Evolutionary conservation across 2,113 vertebrate species (phyloP).

Genomic region (Typhlomys cinereus): DNA sequence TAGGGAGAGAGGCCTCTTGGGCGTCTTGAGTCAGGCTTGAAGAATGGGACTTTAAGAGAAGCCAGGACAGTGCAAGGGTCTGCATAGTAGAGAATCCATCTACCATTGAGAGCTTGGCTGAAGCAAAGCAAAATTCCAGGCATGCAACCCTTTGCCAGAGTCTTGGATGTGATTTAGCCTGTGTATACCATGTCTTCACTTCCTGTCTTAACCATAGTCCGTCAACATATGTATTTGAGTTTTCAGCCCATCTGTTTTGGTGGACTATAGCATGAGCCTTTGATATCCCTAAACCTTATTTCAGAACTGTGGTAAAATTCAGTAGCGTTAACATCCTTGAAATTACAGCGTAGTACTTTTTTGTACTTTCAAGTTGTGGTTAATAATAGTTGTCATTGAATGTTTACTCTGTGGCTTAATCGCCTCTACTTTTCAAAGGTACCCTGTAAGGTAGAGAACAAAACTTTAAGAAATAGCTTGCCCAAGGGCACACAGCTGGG

Average conservation of each 20-base stretch:
- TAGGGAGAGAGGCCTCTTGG: background rate
- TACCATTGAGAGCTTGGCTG: background rate
- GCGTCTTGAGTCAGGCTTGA: background rate
- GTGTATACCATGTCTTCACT: background rate
- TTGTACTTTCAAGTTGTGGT: background rate
- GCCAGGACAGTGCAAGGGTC: no score
- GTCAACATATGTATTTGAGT: background rate
- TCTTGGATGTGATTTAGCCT: background rate
- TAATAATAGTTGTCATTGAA: background rate
- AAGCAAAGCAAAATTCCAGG: background rate
- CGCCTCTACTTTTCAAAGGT: background rate
- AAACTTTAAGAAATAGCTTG: background rate
- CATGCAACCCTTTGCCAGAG: background rate
- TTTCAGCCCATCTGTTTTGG: constrained; percentile 6
- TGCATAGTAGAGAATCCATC: background rate
- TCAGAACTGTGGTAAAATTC: constrained; percentile 7
- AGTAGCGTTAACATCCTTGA: background rate
- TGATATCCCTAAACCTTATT: background rate
- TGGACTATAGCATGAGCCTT: background rate
- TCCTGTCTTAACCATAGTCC: background rate
- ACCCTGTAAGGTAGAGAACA: background rate
- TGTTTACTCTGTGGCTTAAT: background rate
- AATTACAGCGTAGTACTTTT: background rate
- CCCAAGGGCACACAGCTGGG: background rate
- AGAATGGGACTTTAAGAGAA: background rate